Conservation (phyloP, 2,888 invertebrate species). For the Incurvaria masculella region DNA sequence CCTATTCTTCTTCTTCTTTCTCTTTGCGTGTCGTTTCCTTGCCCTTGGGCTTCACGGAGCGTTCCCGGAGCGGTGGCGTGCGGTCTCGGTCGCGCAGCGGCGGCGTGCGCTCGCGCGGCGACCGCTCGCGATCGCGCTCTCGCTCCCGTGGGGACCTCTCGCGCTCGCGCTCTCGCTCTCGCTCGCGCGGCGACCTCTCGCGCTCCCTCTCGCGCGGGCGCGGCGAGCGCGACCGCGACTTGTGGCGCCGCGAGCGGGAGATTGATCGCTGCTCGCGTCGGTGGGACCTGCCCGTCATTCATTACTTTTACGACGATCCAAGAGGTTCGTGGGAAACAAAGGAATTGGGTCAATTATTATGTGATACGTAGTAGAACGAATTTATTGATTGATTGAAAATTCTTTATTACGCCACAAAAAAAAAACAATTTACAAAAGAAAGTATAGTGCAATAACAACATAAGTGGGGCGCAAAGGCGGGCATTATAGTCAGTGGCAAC, state of each 20-base stretch:
- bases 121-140: conserved; percentile 33
- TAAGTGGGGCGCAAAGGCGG: too few species aligned
- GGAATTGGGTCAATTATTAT: too few species aligned
- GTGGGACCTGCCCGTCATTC: conserved; percentile 59
- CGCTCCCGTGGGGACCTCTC: conserved; percentile 19
- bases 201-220: conserved; percentile 56
- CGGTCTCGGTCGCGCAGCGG: conserved; percentile 49
- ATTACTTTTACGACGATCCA: too few species aligned
- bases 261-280: conserved; percentile 66
- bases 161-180: too few species aligned
- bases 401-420: too few species aligned
- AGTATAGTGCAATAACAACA: too few species aligned
- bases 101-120: conserved; percentile 24
- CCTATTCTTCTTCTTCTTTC: conserved; percentile 70
- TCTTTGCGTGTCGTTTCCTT: conserved; percentile 64
- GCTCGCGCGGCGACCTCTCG: conserved; percentile 19
- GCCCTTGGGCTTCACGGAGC: conserved; percentile 55
- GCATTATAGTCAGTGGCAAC: too few species aligned
- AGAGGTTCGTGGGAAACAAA: too few species aligned
- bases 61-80: conserved; percentile 31
- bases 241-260: conserved; percentile 64
- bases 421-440: too few species aligned
- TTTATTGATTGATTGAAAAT: too few species aligned
- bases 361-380: too few species aligned
- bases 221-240: conserved; percentile 69